Evolutionary conservation across 1,140 invertebrate species (phyloP), one percentile per base, ranked within the genome.

Genomic region (Stegodyphus mimosarum): DNA sequence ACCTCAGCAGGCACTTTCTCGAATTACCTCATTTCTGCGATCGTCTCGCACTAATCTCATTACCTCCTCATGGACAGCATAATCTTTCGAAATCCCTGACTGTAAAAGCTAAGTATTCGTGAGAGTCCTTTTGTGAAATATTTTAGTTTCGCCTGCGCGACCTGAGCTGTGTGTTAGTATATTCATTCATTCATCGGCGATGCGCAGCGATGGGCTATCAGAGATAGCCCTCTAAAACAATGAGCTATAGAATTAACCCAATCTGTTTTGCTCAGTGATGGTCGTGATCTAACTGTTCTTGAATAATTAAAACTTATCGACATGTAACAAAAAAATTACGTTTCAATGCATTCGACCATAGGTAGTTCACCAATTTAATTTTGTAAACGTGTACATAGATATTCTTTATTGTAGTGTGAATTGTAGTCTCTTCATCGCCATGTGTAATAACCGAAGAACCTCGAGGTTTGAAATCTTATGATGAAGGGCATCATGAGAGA

Each of bases 331-430:
- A 81, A 81, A 69, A 63, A 83, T 17, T 66, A 60, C 53, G 60
- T 76, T 51, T 70, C 48, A 75, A 75, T 76, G 48, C 71, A 86
- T 86, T 78, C 67, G 64, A 70, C 64, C 69, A 52, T 63, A 50
- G 55, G 74, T 86, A 78, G 74, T 77, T 77, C 70, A 71, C 48
- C 74, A 48, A 86, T 86, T 86, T 86, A 86, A 86, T 86, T 86
- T 86, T 86, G 75, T 86, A 86, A 77, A 86, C 83, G 66, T 86
- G 83, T 86, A 86, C n/a, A 86, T 86, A 86, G 74, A 71, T 78
- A 71, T 60, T 77, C 13, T 73, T 53, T 69, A 86, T 70, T 60
- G 66, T 86, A 86, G 83, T 73, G 15, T 86, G 7, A 48, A 84
- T 52, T 33, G 83, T 77, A 86, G 83, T 64, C 9, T 69, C 69